Evolutionary conservation across 2,888 invertebrate species (phyloP), one percentile per base, ranked within the genome.

Genomic region (Elmis aenea): DNA sequence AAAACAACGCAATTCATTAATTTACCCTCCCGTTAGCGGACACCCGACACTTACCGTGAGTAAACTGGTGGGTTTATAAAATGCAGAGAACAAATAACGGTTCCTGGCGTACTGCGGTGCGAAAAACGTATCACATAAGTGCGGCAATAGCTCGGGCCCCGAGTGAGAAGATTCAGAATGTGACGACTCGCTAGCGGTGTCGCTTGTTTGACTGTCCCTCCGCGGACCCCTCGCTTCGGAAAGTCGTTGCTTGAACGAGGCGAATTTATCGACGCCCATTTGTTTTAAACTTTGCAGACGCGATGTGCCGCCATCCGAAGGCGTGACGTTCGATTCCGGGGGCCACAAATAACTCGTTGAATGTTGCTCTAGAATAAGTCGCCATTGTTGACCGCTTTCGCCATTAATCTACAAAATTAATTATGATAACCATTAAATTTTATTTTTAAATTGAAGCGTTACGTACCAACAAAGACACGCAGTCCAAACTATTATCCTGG

Each of bases 321-420:
- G 50, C 28, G 62, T 57, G 34, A 55, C 54, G 20, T 57, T 57
- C 10, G 50, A 46, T 42, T 68, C 68, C 10, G 62, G 62, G 6
- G 80, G 78, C 77, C 85, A 88, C 30, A 80, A 77, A 59, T 85
- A 87, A 31, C 80, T 79, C 46, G 75, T 78, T 2, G 81, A 77
- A 49, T 82, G 78, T 57, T 88, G 84, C 61, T 92, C 91, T 33
- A 92, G 67, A 15, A 90, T 67, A 38, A 92, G 67, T 50, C 86
- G 82, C 82, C 87, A 91, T 59, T 92, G 91, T 45, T 83, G 80
- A 20, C 80, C 80, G 46, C 79, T 75, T 29, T 52, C 49, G 16
- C 63, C 59, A 48, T 62, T 64, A 30, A 67, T 64, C 67, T 67
- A 42, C 12, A 32, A 25, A 45, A 38, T 13, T 16, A 15, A 18